Evolutionary conservation across 1,140 invertebrate species (phyloP).

Genomic region (Scaptomyza montana): DNA sequence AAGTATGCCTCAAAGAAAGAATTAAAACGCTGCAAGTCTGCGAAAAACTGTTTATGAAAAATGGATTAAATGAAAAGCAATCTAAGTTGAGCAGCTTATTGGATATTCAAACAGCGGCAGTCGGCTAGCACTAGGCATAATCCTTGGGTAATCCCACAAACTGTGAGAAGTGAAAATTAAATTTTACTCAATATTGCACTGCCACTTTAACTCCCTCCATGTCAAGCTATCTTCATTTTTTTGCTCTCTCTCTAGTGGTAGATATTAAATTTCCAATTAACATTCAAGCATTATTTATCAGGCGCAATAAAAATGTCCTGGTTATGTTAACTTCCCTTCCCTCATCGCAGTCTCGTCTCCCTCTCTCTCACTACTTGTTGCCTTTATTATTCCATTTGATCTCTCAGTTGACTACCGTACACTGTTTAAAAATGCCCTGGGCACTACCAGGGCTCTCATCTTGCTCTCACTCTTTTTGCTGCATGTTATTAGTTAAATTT

Average conservation of each 20-base stretch:
- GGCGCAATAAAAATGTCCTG: constrained; percentile 78
- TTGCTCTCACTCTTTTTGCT: not conserved
- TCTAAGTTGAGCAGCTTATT: constrained; percentile 40
- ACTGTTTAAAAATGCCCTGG: constrained; percentile 15
- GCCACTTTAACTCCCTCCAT: not conserved
- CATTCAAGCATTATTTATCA: constrained; percentile 79
- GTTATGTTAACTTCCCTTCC: constrained; percentile 59
- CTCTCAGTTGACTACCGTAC: constrained; percentile 34
- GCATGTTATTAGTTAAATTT: constrained; percentile 79
- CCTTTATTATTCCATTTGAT: constrained; percentile 70
- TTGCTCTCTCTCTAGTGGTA: not conserved
- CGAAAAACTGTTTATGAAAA: not conserved
- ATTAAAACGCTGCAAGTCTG: constrained; percentile 41
- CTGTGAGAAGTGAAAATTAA: constrained; percentile 47
- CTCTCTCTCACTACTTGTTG: constrained; percentile 1
- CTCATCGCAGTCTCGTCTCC: not conserved
- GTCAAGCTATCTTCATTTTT: no score
- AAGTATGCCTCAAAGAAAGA: not conserved
- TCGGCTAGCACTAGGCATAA: constrained; percentile 6
- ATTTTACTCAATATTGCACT: constrained; percentile 32
- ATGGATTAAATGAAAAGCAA: not conserved
- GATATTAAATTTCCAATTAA: constrained; percentile 81
- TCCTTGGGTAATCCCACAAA: not conserved
- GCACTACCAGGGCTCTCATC: constrained; percentile 5
- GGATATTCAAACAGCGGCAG: not conserved